A percentile compares a stretch with the other conserved stretches of the same genome.
phyloP scores from a whole-genome alignment of 2,113 vertebrate species.

The Steatornis caripensis region DNA sequence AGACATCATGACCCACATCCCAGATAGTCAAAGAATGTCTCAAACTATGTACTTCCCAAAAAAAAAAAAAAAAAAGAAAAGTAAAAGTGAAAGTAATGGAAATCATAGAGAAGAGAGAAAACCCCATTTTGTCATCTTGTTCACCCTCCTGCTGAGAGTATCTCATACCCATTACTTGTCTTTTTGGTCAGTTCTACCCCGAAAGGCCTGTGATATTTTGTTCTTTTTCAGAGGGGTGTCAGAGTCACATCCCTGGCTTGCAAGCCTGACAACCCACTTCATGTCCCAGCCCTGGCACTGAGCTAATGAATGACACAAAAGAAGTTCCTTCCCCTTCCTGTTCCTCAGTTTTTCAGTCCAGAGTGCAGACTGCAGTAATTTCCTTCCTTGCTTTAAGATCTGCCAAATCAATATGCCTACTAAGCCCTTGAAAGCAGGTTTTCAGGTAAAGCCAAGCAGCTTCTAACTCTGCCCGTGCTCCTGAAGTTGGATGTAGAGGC shows the following conservation, averaged over 20 bases:
- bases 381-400: not conserved
- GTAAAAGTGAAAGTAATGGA: not conserved
- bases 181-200: not conserved
- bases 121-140: not conserved
- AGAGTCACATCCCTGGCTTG: not conserved
- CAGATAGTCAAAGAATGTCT: not conserved
- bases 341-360: not conserved
- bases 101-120: not conserved
- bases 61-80: no score
- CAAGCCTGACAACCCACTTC: not conserved
- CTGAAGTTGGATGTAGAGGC: not conserved
- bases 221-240: not conserved
- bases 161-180: not conserved
- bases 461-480: not conserved
- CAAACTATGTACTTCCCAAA: not conserved
- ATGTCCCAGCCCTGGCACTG: not conserved
- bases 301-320: not conserved
- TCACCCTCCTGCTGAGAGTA: not conserved
- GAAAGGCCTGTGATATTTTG: not conserved
- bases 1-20: not conserved
- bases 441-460: not conserved
- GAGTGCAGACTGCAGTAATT: not conserved
- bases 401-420: not conserved
- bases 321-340: not conserved
- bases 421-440: not conserved